phyloP scores from a whole-genome alignment of 2,113 vertebrate species.

The Phainopepla nitens region DNA sequence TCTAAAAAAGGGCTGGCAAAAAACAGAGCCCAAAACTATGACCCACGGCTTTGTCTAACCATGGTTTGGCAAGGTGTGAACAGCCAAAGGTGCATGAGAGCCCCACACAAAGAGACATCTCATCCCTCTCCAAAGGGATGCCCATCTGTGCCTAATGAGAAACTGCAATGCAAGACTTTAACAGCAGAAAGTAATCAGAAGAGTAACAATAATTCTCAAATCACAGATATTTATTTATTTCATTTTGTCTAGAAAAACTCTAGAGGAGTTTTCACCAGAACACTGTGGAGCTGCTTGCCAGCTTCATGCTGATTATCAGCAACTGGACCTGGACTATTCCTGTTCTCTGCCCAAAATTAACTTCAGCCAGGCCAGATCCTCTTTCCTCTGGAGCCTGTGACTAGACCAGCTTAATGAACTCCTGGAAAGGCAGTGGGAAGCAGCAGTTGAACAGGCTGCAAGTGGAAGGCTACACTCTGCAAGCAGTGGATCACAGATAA shows the following conservation, averaged over 20 bases:
- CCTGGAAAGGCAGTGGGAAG: not conserved
- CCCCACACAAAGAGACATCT: not conserved
- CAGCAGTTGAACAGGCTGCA: not conserved
- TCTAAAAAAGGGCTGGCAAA: not conserved
- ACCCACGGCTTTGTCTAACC: not conserved
- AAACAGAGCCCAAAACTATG: not conserved
- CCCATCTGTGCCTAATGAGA: not conserved
- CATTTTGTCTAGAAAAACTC: not conserved
- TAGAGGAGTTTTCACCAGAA: not conserved
- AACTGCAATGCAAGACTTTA: not conserved
- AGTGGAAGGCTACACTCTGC: fast-evolving
- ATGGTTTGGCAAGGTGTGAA: fast-evolving
- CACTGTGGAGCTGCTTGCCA: fast-evolving
- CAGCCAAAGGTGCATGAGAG: fast-evolving
- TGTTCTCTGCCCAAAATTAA: not conserved
- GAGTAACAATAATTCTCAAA: not conserved
- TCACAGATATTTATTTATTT: not conserved
- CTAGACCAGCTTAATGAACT: not conserved
- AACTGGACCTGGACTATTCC: not conserved
- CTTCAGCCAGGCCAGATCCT: not conserved
- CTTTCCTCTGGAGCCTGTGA: not conserved
- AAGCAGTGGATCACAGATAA: fast-evolving
- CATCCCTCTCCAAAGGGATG: not conserved
- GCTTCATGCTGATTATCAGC: not conserved
- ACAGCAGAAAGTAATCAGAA: not conserved